Evolutionary conservation across 2,113 vertebrate species (phyloP).

Genomic region (Lagopus leucura): DNA sequence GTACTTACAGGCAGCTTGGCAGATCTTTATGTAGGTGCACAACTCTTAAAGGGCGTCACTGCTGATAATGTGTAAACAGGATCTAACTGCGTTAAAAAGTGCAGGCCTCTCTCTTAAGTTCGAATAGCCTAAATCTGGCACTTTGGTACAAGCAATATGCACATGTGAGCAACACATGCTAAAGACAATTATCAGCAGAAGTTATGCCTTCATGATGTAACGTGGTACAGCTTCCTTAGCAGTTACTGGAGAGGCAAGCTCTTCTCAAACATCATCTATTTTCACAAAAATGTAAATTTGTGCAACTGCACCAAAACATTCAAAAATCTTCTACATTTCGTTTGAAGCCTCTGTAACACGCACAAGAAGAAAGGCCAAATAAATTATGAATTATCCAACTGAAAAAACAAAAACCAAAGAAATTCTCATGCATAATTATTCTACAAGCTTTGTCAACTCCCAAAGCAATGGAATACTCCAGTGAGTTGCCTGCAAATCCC

Average conservation of each 20-base stretch:
- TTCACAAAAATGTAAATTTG: background rate
- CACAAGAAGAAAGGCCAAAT: background rate
- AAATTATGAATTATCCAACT: background rate
- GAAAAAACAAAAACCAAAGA: background rate
- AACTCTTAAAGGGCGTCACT: background rate
- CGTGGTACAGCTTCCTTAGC: background rate
- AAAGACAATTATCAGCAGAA: background rate
- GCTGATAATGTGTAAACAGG: background rate
- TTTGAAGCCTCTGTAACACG: background rate
- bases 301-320: background rate
- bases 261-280: background rate
- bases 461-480: background rate
- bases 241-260: background rate
- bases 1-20: background rate
- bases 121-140: background rate
- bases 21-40: background rate
- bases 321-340: background rate
- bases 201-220: background rate
- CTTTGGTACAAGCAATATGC: background rate
- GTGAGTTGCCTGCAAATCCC: background rate
- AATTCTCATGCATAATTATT: background rate
- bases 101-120: background rate
- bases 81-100: background rate
- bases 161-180: accelerated
- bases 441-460: background rate